Evolutionary conservation across 92 coral and sea anemone species (phyloP).

Genomic region (Zoanthus sociatus): DNA sequence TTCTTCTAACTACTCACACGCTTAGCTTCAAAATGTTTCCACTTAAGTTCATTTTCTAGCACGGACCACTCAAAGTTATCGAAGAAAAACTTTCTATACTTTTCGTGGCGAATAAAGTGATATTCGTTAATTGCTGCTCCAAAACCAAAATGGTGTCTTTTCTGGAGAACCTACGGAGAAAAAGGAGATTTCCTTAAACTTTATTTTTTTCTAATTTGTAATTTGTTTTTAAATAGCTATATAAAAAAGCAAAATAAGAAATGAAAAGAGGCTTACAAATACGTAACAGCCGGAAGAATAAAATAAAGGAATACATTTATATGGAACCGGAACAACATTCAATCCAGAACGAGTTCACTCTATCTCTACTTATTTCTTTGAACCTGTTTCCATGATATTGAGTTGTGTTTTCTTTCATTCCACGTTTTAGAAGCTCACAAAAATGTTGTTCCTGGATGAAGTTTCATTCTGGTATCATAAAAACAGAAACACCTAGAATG

Average conservation of each 20-base stretch:
- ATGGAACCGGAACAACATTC: too few relatives aligned
- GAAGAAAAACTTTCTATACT: conserved; percentile 80
- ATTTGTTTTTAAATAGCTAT: background rate
- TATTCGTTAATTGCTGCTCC: conserved; percentile 83
- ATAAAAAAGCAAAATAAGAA: background rate
- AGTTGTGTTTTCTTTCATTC: too few relatives aligned
- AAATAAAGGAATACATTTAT: too few relatives aligned
- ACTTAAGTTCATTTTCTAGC: conserved; percentile 82
- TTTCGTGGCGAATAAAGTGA: conserved; percentile 50
- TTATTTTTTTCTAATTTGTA: background rate
- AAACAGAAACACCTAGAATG: too few relatives aligned
- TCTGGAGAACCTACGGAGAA: conserved; percentile 69
- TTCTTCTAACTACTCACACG: conserved; percentile 49
- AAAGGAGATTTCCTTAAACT: background rate
- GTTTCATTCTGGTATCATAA: too few relatives aligned
- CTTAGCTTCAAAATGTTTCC: conserved; percentile 68
- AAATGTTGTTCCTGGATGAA: too few relatives aligned
- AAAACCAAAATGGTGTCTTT: conserved; percentile 82
- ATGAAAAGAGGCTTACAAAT: too few relatives aligned
- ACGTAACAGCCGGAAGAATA: too few relatives aligned
- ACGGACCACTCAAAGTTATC: conserved; percentile 90
- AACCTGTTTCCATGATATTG: too few relatives aligned
- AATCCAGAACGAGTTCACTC: too few relatives aligned
- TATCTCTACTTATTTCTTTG: too few relatives aligned
- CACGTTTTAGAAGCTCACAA: too few relatives aligned